Percentiles rank a stretch among this genome's conserved stretches.
phyloP scores from a whole-genome alignment of 2,113 vertebrate genomes.

The Panthera tigris region DNA sequence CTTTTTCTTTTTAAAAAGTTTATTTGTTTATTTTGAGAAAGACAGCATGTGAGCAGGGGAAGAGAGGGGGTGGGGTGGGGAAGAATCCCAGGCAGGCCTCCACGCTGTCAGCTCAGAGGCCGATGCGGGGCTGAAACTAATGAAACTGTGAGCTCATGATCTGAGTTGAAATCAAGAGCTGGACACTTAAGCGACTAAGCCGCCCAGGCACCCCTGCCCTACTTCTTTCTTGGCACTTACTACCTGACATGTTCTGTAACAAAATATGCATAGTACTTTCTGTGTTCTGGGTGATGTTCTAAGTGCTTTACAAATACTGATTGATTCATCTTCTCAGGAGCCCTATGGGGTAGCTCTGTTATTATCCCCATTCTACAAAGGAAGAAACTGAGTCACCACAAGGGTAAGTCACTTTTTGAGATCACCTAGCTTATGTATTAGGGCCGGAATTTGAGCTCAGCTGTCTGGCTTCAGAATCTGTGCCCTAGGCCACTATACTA shows the following conservation, averaged over 20 bases:
- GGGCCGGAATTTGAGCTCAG: background rate
- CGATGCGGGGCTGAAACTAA: too few relatives aligned
- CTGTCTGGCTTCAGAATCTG: background rate
- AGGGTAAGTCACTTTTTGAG: background rate
- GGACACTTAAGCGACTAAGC: too few relatives aligned
- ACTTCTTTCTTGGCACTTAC: background rate
- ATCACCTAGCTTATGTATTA: background rate
- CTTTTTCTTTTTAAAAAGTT: too few relatives aligned
- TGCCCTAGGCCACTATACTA: background rate
- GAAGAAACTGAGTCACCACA: background rate
- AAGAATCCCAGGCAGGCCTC: too few relatives aligned
- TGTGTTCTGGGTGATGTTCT: background rate
- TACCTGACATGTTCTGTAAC: background rate
- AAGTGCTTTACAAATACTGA: background rate
- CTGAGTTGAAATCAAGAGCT: too few relatives aligned
- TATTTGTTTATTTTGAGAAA: too few relatives aligned
- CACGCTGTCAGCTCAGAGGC: too few relatives aligned
- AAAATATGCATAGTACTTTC: background rate
- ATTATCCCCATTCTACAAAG: background rate
- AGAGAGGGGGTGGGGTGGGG: too few relatives aligned
- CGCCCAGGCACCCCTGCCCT: too few relatives aligned
- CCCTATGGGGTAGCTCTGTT: background rate
- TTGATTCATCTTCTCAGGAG: background rate
- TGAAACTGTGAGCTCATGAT: too few relatives aligned
- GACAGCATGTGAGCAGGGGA: too few relatives aligned